Base-by-base conservation (phyloP, 2,888 invertebrate species). In the Ormyrus rosae region DNA sequence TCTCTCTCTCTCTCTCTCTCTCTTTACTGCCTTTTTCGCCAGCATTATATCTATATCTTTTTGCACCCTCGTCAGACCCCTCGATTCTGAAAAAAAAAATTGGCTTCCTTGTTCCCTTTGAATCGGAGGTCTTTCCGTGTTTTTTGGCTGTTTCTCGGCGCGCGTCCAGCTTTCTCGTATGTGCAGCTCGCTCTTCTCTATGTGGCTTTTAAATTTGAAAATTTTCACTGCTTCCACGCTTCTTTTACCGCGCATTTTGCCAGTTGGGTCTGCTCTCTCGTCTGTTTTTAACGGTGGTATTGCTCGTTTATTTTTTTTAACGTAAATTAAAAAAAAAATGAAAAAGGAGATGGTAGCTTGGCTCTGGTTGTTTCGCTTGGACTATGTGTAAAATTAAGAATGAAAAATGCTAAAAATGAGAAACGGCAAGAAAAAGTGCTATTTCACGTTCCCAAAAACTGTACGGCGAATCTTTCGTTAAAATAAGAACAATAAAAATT, bases 71-170 rank as follows among this genome's bases (percentile, higher is more conserved):
- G 78, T 75, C 68, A 76, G 63, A 69, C 75, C 82, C 61, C 73
- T 77, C 73, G 82, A 77, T 78, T 68, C 55, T 34, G 64, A 69
- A 75, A 76, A 64, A 61, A 76, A 78, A 79, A 79, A 74, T 74
- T 69, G 73, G 72, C 70, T 81, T 69, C 70, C 70, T 63, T 70
- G 73, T 81, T 75, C 74, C 72, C 61, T 71, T 81, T 78, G 78
- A 73, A 70, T 78, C 48, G 81, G 65, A 50, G 56, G 58, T 69
- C 67, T 65, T 78, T 61, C 64, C 74, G 58, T 70, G 74, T 53
- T 67, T 79, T 78, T 79, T 69, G 58, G 69, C 51, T 10, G 58
- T 68, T 79, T 74, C 63, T 67, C 78, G 67, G n/a, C 74, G 63
- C 50, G 53, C 58, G 69, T 61, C 74, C 74, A 46, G 61, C 78